A percentile compares a stretch with the other conserved stretches of the same genome.
Evolutionary conservation across 2,113 vertebrate genomes (phyloP).

Genomic region (Tachycineta bicolor): DNA sequence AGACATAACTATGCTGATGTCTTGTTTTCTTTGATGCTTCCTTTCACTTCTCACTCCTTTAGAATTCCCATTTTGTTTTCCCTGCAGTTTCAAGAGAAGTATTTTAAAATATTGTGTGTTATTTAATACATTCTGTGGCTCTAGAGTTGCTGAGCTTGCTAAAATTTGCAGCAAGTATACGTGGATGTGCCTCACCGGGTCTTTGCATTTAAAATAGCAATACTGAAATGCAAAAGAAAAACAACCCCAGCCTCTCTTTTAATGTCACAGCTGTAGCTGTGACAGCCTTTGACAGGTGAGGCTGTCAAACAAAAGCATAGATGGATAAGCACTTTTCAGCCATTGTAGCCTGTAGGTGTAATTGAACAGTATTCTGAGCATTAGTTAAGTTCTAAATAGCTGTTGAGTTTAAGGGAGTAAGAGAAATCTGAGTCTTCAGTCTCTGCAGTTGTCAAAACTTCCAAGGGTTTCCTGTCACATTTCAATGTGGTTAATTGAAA

Average conservation of each 20-base stretch:
- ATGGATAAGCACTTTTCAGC: background rate
- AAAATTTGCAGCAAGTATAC: background rate
- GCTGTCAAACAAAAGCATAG: background rate
- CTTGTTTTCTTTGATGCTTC: background rate
- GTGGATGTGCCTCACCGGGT: background rate
- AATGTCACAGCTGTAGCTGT: background rate
- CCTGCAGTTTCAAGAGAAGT: background rate
- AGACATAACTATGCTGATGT: background rate
- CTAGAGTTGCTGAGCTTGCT: background rate
- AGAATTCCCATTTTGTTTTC: background rate
- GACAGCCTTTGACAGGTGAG: background rate
- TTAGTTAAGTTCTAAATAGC: background rate
- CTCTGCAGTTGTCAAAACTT: background rate
- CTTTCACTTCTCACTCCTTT: background rate
- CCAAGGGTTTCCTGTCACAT: fast-evolving
- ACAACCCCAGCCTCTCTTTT: fast-evolving
- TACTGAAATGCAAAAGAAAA: background rate
- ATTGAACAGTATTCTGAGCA: background rate
- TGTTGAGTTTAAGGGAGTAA: background rate
- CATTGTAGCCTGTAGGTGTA: background rate
- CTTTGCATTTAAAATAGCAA: background rate
- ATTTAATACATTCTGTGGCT: background rate
- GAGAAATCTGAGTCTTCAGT: background rate
- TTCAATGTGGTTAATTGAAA: background rate
- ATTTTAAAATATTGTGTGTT: background rate